Percentiles rank a stretch among this genome's conserved stretches.
These are phyloP conservation scores for Encarsia formosa DNA, from an alignment of 2,888 invertebrate genomes.

Conservation along the genomic window DNA sequence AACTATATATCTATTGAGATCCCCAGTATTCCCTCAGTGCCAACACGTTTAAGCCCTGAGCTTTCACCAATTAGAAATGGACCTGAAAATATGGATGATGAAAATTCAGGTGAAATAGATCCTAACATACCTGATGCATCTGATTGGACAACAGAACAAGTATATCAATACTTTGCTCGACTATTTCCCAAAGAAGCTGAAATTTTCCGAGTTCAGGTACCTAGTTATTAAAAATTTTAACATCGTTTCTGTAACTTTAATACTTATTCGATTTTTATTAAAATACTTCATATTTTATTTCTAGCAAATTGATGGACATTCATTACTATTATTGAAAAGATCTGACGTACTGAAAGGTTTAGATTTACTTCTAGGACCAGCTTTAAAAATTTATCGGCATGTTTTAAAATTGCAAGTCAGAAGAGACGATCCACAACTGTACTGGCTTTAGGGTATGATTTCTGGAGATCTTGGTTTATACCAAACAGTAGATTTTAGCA, in stretches of 20 bases:
- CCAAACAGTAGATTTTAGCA: too few relatives aligned
- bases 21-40: conserved; percentile 27
- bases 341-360: conserved; percentile 79
- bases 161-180: conserved; percentile 72
- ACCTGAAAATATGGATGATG: conserved; percentile 43
- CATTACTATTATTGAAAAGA: conserved; percentile 77
- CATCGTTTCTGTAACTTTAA: conserved; percentile 5
- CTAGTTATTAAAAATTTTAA: conserved; percentile 26
- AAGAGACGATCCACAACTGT: conserved; percentile 67
- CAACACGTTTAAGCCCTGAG: conserved; percentile 46
- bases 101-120: conserved; percentile 53
- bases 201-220: conserved; percentile 77
- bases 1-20: conserved; percentile 21
- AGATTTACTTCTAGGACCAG: conserved; percentile 81
- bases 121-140: conserved; percentile 73
- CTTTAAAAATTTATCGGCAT: conserved; percentile 77
- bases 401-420: conserved; percentile 78
- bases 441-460: conserved; percentile 60
- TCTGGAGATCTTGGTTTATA: neutral
- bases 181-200: conserved; percentile 77
- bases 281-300: too few relatives aligned
- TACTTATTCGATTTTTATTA: neutral
- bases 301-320: conserved; percentile 88
- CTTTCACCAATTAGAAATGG: conserved; percentile 44
- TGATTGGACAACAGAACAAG: conserved; percentile 79